These are phyloP conservation scores for Mya arenaria DNA, from an alignment of 1,140 invertebrate species.

Conservation along the genomic window DNA sequence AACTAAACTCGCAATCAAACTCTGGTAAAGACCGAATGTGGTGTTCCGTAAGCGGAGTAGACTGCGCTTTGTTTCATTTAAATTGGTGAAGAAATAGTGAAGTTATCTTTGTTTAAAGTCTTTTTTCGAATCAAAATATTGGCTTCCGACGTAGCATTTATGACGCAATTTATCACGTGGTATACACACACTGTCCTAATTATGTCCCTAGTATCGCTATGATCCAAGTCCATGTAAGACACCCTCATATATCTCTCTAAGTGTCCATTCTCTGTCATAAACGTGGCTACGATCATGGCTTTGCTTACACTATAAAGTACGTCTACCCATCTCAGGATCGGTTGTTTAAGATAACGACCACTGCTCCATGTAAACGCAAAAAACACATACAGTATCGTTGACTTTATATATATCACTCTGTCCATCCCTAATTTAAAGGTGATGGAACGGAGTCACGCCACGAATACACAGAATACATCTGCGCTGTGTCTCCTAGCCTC, in stretches of 20 bases:
- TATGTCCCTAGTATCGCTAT: too few species aligned
- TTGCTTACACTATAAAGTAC: background rate
- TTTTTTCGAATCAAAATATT: too few species aligned
- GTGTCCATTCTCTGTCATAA: background rate
- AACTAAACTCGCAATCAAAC: too few species aligned
- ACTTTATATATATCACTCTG: background rate
- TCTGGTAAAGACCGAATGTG: too few species aligned
- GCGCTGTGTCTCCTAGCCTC: constrained; percentile 20
- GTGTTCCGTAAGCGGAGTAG: too few species aligned
- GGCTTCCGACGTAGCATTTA: too few species aligned
- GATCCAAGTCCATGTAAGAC: too few species aligned
- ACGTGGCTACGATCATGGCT: background rate
- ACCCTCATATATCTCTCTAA: background rate
- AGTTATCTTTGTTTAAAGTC: too few species aligned
- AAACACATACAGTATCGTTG: background rate
- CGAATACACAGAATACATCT: constrained; percentile 49
- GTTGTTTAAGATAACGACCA: background rate
- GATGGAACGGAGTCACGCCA: constrained; percentile 51
- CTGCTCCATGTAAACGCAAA: background rate
- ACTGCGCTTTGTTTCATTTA: too few species aligned
- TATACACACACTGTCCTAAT: too few species aligned
- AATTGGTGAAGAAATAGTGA: too few species aligned
- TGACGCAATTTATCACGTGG: too few species aligned
- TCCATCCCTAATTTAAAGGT: background rate
- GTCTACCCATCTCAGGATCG: background rate